A percentile compares a stretch with the other conserved stretches of the same genome.
Conservation (phyloP, 1,140 invertebrate genomes). For the Pseudomyrmex cubaensis region DNA sequence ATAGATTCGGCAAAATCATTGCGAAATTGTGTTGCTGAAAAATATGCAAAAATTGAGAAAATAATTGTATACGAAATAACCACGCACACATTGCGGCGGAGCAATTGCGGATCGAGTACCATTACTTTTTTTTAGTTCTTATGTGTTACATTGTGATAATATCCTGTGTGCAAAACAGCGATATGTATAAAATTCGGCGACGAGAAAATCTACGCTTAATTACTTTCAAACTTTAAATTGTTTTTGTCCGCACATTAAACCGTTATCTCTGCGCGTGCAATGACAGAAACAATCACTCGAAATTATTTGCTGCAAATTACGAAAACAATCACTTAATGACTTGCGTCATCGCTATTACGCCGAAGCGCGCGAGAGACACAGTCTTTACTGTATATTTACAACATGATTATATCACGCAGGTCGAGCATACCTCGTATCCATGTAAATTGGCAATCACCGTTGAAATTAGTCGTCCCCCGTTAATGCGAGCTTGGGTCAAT, state of each 20-base stretch:
- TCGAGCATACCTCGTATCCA: slow-evolving; percentile 56
- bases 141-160: neutral
- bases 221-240: neutral
- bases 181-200: neutral
- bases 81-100: neutral
- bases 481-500: slow-evolving; percentile 59
- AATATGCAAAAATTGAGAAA: slow-evolving; percentile 17
- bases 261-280: neutral
- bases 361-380: neutral
- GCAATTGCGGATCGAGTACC: neutral
- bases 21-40: slow-evolving; percentile 3
- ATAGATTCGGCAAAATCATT: neutral
- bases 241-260: neutral
- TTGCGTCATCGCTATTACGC: slow-evolving; percentile 34
- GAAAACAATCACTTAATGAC: slow-evolving; percentile 38
- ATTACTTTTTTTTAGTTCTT: neutral
- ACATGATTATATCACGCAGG: slow-evolving; percentile 49
- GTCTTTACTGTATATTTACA: slow-evolving; percentile 61
- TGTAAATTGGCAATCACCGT: slow-evolving; percentile 62
- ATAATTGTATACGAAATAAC: neutral
- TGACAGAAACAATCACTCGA: neutral
- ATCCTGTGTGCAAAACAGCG: neutral
- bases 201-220: slow-evolving; percentile 32
- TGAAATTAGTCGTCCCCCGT: slow-evolving; percentile 55
- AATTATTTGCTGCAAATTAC: slow-evolving; percentile 5